These are phyloP conservation scores for Phaedon cochleariae DNA, from an alignment of 2,888 invertebrate species.

Conservation along the genomic window DNA sequence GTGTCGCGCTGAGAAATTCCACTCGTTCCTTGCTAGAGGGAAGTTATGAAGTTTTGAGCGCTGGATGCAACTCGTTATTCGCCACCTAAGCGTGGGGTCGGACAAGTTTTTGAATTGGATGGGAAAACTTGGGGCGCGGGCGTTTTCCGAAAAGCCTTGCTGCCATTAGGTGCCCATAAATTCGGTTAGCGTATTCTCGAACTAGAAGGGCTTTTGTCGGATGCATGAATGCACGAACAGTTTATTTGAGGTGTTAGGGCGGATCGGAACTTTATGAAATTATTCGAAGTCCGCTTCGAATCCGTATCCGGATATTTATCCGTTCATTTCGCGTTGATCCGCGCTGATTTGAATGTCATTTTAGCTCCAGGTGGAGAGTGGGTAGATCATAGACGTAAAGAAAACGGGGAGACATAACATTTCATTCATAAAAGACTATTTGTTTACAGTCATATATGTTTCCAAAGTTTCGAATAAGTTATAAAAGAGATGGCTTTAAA, in stretches of 20 bases:
- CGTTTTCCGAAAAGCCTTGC: constrained; percentile 14
- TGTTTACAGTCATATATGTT: too few relatives aligned
- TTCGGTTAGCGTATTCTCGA: constrained; percentile 6
- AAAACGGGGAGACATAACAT: too few relatives aligned
- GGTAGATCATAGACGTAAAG: too few relatives aligned
- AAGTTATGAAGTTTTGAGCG: background rate
- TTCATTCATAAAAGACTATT: too few relatives aligned
- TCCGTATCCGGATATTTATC: background rate
- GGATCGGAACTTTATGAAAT: constrained; percentile 1
- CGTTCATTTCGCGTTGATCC: background rate
- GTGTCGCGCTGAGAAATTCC: background rate
- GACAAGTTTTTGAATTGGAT: constrained; percentile 17
- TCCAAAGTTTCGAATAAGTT: too few relatives aligned
- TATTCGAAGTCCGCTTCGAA: background rate
- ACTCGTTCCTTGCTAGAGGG: background rate
- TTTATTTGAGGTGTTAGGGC: background rate
- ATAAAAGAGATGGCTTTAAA: too few relatives aligned
- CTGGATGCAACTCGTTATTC: constrained; percentile 14
- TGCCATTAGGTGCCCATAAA: constrained; percentile 16
- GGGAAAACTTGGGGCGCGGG: constrained; percentile 16
- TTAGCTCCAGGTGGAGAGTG: background rate
- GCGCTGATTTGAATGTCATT: background rate
- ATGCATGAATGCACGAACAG: constrained; percentile 2
- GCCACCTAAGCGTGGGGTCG: constrained; percentile 11
- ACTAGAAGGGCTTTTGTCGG: constrained; percentile 8